These are phyloP conservation scores for Cololabis saira DNA, from an alignment of 2,113 vertebrate genomes.

Conservation along the genomic window DNA sequence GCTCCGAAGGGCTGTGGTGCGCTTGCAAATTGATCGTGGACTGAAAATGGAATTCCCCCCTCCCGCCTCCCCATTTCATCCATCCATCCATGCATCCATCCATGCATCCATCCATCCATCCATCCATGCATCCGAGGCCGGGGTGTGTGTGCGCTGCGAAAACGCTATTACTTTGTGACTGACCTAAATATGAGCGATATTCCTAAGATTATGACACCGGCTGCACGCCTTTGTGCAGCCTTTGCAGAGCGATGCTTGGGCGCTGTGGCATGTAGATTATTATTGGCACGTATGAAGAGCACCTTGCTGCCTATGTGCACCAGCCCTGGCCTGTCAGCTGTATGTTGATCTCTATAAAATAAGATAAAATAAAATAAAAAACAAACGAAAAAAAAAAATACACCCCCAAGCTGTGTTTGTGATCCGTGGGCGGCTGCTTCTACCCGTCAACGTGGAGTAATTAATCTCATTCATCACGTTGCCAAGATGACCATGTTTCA, in stretches of 20 bases:
- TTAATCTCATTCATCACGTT: conserved; percentile 56
- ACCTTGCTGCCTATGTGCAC: conserved; percentile 49
- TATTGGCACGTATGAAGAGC: conserved; percentile 56
- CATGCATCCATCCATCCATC: conserved; percentile 37
- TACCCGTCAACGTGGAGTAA: conserved; percentile 40
- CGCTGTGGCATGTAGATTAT: conserved; percentile 2
- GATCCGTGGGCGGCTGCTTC: conserved; percentile 30
- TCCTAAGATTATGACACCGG: conserved; percentile 22
- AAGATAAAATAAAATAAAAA: background rate
- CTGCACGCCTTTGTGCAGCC: conserved; percentile 52
- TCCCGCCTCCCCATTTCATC: background rate
- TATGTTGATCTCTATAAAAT: conserved; percentile 24
- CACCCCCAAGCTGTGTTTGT: conserved; percentile 21
- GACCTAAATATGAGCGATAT: conserved; percentile 60
- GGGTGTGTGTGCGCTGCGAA: conserved; percentile 37
- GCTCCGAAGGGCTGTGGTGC: conserved; percentile 49
- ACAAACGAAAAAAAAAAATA: background rate
- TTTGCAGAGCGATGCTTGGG: conserved; percentile 28
- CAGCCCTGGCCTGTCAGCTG: conserved; percentile 19
- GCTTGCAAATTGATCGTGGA: conserved; percentile 46
- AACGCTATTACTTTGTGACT: conserved; percentile 48
- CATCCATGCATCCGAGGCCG: conserved; percentile 38
- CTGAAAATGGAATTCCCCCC: conserved; percentile 52
- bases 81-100: too few relatives aligned
- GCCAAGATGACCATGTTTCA: conserved; percentile 37